Evolutionary conservation across 2,797 vertebrate species (phyloP).

Genomic region (Sylvilagus floridanus): DNA sequence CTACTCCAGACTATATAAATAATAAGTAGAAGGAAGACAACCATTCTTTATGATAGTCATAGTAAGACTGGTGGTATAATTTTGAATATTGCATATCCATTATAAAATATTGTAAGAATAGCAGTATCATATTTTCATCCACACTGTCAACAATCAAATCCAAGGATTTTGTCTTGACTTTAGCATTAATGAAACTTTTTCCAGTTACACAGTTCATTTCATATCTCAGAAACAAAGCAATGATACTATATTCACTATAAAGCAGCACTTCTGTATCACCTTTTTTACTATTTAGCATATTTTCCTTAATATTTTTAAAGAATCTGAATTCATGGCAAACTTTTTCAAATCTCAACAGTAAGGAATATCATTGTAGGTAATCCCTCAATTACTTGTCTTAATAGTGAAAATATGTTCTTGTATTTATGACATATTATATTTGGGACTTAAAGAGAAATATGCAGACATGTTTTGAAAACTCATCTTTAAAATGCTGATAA

Average conservation of each 20-base stretch:
- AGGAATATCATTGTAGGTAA: not conserved
- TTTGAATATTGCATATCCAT: slow-evolving; percentile 21
- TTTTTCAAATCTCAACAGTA: not conserved
- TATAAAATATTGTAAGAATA: slow-evolving; percentile 42
- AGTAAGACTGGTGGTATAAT: not conserved
- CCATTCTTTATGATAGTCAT: not conserved
- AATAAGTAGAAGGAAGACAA: not conserved
- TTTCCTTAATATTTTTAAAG: not conserved
- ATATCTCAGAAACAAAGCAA: not conserved
- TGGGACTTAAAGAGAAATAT: not conserved
- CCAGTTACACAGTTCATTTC: not conserved
- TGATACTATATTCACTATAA: not conserved
- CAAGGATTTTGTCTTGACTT: not conserved
- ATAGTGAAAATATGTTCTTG: not conserved
- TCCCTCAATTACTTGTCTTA: not conserved
- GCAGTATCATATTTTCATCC: not conserved
- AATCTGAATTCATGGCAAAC: not conserved
- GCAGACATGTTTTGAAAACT: not conserved
- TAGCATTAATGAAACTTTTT: not conserved
- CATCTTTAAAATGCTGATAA: not conserved
- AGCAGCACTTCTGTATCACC: not conserved
- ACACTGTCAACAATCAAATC: not conserved
- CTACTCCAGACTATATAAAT: not conserved
- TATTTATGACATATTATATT: too few species aligned
- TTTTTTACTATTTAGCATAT: not conserved